Percentiles rank a stretch among this genome's conserved stretches.
phyloP scores from a whole-genome alignment of 2,797 vertebrate genomes.

The Spheniscus humboldti region DNA sequence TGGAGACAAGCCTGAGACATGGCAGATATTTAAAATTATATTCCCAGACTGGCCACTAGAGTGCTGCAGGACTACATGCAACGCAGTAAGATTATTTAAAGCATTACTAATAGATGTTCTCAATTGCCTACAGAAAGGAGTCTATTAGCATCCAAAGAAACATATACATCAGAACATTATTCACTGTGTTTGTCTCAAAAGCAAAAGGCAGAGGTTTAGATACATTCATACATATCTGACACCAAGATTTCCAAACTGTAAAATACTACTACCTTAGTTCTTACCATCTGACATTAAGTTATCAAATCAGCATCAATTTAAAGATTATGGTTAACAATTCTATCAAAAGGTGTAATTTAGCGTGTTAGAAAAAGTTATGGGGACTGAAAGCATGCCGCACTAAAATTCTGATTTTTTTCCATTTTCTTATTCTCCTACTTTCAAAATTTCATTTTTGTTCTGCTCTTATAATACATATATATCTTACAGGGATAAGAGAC shows the following conservation, averaged over 20 bases:
- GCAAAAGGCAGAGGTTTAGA: neutral
- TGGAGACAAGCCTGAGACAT: neutral
- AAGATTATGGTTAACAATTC: neutral
- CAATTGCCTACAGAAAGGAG: neutral
- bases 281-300: neutral
- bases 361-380: neutral
- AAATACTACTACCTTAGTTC: neutral
- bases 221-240: neutral
- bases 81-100: neutral
- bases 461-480: neutral
- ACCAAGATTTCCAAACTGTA: neutral
- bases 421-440: neutral
- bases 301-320: neutral
- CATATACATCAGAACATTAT: neutral
- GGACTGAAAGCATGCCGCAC: neutral
- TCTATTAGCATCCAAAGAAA: neutral
- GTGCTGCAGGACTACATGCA: neutral
- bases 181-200: neutral
- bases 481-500: neutral
- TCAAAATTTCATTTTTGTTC: neutral
- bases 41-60: slow-evolving; percentile 48
- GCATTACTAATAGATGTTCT: neutral
- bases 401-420: neutral
- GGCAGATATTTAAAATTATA: neutral
- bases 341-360: neutral